Evolutionary conservation across 2,113 vertebrate genomes (phyloP), one percentile per base, ranked within the genome.

Genomic region (Pica pica): DNA sequence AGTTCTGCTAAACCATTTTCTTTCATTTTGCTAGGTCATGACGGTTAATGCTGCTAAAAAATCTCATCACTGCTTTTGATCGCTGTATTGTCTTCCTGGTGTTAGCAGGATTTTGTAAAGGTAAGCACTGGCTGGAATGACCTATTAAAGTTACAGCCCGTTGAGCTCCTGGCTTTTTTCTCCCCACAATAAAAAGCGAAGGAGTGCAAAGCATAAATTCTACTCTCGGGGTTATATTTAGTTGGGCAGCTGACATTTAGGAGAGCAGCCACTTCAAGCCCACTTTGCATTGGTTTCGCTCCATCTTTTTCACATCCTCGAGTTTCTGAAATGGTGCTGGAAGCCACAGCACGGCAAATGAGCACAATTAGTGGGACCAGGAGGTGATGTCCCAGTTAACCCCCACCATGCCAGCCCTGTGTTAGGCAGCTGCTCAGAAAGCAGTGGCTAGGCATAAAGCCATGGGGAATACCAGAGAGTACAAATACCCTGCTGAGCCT

Each of bases 1-100:
- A 99, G 99, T 99, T 99, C 99, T 98, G 99, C 99, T 99, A 99
- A 99, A 99, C 98, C 98, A 98, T 99, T 99, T 99, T 98, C 98
- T 98, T 98, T 98, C 98, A 98, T 98, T 98, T 98, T 98, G 98
- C 98, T 98, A 96, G 99, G 99, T 99, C 99, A 98, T 98, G 98
- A 99, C 98, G 98, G 99, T 99, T 99, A 99, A 99, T 99, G 99
- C 98, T 98, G 98, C 98, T 98, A 98, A 99, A 98, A 99, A 98
- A 99, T 99, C 98, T 98, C 98, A 99, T 98, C 97, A 98, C 97
- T 96, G 97, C 97, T 98, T 98, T 98, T 98, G 98, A 98, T 98
- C 97, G 83, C 97, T 98, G 98, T 96, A 98, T 98, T 98, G 97
- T 98, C 97, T 98, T 97, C 90, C 95, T 83, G 11, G 97, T 78